Conservation (phyloP, 2,888 invertebrate genomes). For the Pyrgus malvae region DNA sequence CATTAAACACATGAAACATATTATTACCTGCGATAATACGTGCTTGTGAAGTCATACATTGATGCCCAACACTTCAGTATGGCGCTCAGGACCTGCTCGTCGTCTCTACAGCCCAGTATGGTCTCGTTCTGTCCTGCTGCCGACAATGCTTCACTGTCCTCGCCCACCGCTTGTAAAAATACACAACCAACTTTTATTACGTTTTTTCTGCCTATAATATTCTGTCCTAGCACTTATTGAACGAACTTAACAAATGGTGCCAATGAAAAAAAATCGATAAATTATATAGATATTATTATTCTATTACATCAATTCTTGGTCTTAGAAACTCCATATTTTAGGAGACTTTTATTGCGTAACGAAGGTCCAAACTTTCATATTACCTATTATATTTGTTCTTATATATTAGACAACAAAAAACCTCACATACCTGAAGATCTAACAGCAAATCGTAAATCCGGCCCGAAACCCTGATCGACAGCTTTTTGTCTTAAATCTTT, state of each 20-base stretch:
- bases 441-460: conserved; percentile 82
- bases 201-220: neutral
- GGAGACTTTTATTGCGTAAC: neutral
- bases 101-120: conserved; percentile 84
- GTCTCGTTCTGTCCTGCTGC: conserved; percentile 94
- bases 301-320: too few relatives aligned
- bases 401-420: neutral
- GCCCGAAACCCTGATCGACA: conserved; percentile 47
- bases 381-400: too few relatives aligned
- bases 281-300: too few relatives aligned
- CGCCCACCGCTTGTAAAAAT: conserved; percentile 83
- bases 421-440: conserved; percentile 78
- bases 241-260: too few relatives aligned
- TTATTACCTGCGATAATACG: conserved; percentile 87
- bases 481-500: conserved; percentile 49
- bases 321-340: too few relatives aligned
- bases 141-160: conserved; percentile 90
- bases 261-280: too few relatives aligned
- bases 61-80: conserved; percentile 92
- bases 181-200: neutral
- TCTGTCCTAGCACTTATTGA: neutral
- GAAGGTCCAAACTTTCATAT: too few relatives aligned
- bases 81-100: conserved; percentile 77
- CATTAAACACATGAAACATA: neutral
- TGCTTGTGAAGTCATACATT: conserved; percentile 88